Conservation (phyloP, 2,113 vertebrate genomes). For the Aix galericulata region DNA sequence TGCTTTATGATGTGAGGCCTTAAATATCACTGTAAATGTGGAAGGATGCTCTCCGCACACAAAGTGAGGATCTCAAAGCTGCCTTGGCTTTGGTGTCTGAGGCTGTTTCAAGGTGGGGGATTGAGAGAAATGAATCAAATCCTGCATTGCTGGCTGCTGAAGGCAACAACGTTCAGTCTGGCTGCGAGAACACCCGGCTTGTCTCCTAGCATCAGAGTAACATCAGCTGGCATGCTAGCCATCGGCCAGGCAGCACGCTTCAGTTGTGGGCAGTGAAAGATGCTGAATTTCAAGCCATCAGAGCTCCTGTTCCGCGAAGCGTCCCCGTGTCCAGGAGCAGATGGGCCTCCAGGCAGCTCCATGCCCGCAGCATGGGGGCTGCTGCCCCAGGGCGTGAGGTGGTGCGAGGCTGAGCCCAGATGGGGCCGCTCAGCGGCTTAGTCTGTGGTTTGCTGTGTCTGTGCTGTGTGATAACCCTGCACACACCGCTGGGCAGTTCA, state of each 20-base stretch:
- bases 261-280: background rate
- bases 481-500: accelerated
- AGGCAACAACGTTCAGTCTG: slow-evolving; percentile 9
- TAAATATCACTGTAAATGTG: background rate
- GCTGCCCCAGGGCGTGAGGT: background rate
- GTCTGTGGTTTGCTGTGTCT: accelerated
- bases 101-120: background rate
- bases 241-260: slow-evolving; percentile 24
- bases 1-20: background rate
- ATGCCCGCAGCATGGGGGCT: background rate
- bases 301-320: slow-evolving; percentile 42
- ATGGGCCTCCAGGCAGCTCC: background rate
- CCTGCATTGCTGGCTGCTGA: background rate
- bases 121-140: background rate
- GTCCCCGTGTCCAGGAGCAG: background rate
- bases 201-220: slow-evolving; percentile 50
- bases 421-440: background rate
- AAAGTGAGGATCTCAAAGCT: background rate
- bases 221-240: slow-evolving; percentile 11
- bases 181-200: slow-evolving; percentile 55
- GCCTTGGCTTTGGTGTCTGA: background rate
- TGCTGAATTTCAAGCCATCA: background rate
- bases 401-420: background rate
- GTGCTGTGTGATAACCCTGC: background rate
- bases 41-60: background rate